Evolutionary conservation across 2,797 vertebrate genomes (phyloP).

Genomic region (Cottoperca gobio): DNA sequence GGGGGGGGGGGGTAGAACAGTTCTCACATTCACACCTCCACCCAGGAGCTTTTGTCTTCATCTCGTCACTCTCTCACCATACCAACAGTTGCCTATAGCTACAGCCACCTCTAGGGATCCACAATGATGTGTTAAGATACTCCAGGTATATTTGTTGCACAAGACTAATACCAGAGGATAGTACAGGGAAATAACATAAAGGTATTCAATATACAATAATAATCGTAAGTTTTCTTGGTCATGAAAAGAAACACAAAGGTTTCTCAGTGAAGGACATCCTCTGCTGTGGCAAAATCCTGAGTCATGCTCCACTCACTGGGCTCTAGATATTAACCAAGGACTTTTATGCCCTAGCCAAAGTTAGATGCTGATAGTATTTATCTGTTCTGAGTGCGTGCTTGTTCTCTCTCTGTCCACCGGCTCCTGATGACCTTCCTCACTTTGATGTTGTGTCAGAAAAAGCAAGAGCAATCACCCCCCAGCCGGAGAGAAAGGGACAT

Average conservation of each 20-base stretch:
- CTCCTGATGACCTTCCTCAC: slow-evolving; percentile 66
- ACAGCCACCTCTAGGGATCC: slow-evolving; percentile 57
- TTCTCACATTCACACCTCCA: slow-evolving; percentile 60
- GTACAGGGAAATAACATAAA: background rate
- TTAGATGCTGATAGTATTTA: slow-evolving; percentile 66
- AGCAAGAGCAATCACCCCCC: slow-evolving; percentile 85
- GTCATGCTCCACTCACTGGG: slow-evolving; percentile 50
- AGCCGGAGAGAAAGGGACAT: slow-evolving; percentile 82
- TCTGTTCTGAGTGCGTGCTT: slow-evolving; percentile 55
- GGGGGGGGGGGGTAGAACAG: slow-evolving; percentile 15
- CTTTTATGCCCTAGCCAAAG: slow-evolving; percentile 59
- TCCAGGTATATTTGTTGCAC: slow-evolving; percentile 26
- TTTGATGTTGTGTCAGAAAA: slow-evolving; percentile 81
- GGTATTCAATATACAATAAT: slow-evolving; percentile 7
- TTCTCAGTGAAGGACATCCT: slow-evolving; percentile 55
- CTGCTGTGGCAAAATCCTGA: slow-evolving; percentile 47
- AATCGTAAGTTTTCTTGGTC: slow-evolving; percentile 17
- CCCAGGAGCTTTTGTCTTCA: slow-evolving; percentile 43
- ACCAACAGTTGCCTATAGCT: slow-evolving; percentile 74
- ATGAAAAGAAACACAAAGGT: slow-evolving; percentile 7
- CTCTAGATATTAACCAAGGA: slow-evolving; percentile 70
- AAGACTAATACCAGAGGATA: slow-evolving; percentile 10
- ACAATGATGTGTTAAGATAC: slow-evolving; percentile 5
- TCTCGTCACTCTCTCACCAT: slow-evolving; percentile 56
- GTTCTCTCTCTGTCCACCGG: slow-evolving; percentile 66